Evolutionary conservation across 2,888 invertebrate genomes (phyloP).

Genomic region (Tortrix viridana): DNA sequence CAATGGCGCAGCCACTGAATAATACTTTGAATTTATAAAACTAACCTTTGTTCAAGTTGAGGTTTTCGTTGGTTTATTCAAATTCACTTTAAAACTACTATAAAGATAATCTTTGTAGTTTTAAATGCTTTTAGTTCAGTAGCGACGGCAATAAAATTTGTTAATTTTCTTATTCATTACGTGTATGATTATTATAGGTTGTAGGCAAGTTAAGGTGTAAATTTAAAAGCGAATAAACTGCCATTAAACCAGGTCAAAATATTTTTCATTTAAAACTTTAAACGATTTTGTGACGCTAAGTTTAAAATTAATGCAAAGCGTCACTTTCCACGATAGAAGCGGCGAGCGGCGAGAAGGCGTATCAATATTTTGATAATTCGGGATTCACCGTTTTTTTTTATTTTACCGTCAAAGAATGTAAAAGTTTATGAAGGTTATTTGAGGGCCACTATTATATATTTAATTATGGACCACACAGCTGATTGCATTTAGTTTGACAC

Average conservation of each 20-base stretch:
- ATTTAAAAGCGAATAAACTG: background rate
- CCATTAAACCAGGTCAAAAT: conserved; percentile 71
- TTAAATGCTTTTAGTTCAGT: too few relatives aligned
- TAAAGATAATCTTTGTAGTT: too few relatives aligned
- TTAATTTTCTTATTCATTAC: too few relatives aligned
- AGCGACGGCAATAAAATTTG: too few relatives aligned
- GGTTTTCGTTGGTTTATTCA: background rate
- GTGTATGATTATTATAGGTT: too few relatives aligned
- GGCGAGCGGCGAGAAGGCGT: conserved; percentile 52
- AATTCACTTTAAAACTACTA: too few relatives aligned
- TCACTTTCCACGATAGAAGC: conserved; percentile 59
- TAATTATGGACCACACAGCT: conserved; percentile 64
- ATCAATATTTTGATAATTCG: conserved; percentile 74
- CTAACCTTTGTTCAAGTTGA: conserved; percentile 1
- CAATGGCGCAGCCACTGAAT: conserved; percentile 13
- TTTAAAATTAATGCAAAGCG: conserved; percentile 76
- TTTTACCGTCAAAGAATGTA: conserved; percentile 57
- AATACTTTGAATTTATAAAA: conserved; percentile 18
- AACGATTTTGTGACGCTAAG: conserved; percentile 75
- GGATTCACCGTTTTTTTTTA: too few relatives aligned
- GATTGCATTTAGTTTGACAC: conserved; percentile 66
- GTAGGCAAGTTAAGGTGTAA: background rate
- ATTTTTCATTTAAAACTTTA: conserved; percentile 73
- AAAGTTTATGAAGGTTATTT: conserved; percentile 42
- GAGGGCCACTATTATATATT: conserved; percentile 56